These are phyloP conservation scores for Drosophila aff. DNA, from an alignment of 1,140 invertebrate species.

Conservation along the genomic window DNA sequence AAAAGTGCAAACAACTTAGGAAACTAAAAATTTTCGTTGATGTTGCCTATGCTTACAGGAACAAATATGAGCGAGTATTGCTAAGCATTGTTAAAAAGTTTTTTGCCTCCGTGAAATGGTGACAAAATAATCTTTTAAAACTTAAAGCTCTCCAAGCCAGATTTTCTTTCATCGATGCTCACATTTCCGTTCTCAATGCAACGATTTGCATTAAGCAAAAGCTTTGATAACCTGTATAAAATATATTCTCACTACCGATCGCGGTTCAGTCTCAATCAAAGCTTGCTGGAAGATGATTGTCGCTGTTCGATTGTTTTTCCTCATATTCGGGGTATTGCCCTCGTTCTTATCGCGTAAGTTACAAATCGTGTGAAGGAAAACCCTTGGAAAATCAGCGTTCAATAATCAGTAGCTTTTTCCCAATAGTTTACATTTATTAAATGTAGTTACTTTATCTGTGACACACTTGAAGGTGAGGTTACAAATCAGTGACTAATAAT, in stretches of 20 bases:
- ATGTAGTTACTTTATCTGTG: too few species aligned
- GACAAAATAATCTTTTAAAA: background rate
- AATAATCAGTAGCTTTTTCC: background rate
- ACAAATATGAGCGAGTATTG: background rate
- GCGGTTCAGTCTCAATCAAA: background rate
- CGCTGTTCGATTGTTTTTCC: background rate
- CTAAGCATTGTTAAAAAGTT: too few species aligned
- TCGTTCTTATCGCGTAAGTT: slow-evolving; percentile 21
- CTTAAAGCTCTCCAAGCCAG: background rate
- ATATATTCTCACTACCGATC: background rate
- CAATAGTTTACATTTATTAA: background rate
- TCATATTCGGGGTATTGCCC: slow-evolving; percentile 4
- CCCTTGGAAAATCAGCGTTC: background rate
- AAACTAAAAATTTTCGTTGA: too few species aligned
- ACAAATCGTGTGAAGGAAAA: background rate
- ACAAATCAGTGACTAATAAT: background rate
- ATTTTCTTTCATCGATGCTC: background rate
- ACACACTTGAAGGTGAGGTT: background rate
- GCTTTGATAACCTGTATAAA: slow-evolving; percentile 14
- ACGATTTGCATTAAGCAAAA: background rate
- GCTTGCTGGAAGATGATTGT: slow-evolving; percentile 4
- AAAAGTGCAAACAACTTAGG: background rate
- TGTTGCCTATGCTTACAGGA: background rate
- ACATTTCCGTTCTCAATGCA: background rate
- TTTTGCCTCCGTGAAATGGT: too few species aligned